Percentiles rank a stretch among this genome's conserved stretches.
phyloP scores from a whole-genome alignment of 2,888 invertebrate species.

The Torymus aiolomorphi region DNA sequence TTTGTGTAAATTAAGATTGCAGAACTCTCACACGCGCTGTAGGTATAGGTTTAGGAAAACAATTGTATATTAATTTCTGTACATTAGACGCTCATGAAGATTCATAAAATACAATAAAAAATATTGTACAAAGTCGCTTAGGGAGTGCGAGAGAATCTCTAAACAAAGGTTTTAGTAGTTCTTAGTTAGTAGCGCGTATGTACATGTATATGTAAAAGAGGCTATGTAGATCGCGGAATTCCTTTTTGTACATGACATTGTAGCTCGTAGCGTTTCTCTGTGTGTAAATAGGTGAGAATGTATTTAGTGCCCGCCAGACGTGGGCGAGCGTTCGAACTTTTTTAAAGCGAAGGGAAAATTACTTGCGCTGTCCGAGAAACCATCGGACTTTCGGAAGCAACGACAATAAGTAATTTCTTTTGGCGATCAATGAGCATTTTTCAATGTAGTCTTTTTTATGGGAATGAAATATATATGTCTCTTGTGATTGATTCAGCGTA shows the following conservation, averaged over 20 bases:
- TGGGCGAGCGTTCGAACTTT: neutral
- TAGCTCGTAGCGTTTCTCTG: conserved; percentile 7
- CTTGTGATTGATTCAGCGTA: too few relatives aligned
- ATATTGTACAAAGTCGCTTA: conserved; percentile 37
- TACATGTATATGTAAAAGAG: conserved; percentile 4
- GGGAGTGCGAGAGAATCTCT: conserved; percentile 17
- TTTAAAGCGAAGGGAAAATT: conserved; percentile 1
- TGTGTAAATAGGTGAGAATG: neutral
- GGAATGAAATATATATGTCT: too few relatives aligned
- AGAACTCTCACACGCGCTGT: neutral
- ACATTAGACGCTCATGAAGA: conserved; percentile 22
- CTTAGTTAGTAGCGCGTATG: conserved; percentile 16
- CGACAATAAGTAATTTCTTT: conserved; percentile 31
- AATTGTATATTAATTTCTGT: conserved; percentile 31
- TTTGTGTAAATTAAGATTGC: conserved; percentile 12
- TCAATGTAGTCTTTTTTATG: too few relatives aligned
- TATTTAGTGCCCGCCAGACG: too few relatives aligned
- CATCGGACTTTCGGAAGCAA: conserved; percentile 1
- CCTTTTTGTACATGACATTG: conserved; percentile 1
- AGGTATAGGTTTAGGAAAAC: conserved; percentile 16
- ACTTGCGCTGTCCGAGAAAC: neutral
- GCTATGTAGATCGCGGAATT: conserved; percentile 22
- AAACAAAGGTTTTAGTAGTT: conserved; percentile 10
- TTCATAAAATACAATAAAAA: neutral
- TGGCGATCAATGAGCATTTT: neutral